Conservation (phyloP, 2,888 invertebrate species). For the Pinctada fucata region DNA sequence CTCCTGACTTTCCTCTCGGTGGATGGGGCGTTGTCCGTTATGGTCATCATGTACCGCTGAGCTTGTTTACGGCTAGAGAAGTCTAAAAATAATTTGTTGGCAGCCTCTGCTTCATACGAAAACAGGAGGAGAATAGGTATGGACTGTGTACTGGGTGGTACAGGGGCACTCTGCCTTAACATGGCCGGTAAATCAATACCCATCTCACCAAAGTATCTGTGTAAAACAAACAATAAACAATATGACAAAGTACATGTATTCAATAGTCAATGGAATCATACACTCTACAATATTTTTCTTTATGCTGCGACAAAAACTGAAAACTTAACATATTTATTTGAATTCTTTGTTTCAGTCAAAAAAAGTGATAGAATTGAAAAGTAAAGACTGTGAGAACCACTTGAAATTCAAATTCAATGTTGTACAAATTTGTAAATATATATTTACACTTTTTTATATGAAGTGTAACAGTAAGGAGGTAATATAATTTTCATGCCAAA, state of each 20-base stretch:
- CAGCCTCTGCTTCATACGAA: constrained; percentile 66
- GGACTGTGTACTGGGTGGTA: constrained; percentile 60
- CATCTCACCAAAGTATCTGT: constrained; percentile 69
- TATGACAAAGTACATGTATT: no score
- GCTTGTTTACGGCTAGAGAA: constrained; percentile 70
- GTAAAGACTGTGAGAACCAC: no score
- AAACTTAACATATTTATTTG: no score
- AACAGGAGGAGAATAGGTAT: constrained; percentile 73
- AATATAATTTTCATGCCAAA: no score
- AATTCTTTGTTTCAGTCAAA: neutral
- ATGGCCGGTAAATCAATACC: constrained; percentile 68
- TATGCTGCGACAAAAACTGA: no score
- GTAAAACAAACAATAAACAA: neutral
- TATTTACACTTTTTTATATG: no score
- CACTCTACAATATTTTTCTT: no score
- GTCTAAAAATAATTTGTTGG: constrained; percentile 69
- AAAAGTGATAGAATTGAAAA: neutral
- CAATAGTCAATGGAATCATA: no score
- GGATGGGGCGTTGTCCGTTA: constrained; percentile 63
- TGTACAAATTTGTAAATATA: no score
- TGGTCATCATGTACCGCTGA: constrained; percentile 52
- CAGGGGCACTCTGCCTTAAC: constrained; percentile 66
- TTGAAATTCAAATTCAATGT: no score
- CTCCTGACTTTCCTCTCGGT: constrained; percentile 67
- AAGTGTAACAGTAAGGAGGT: no score